Conservation (phyloP, 2,797 vertebrate genomes). For the Eurystomus glaucurus region DNA sequence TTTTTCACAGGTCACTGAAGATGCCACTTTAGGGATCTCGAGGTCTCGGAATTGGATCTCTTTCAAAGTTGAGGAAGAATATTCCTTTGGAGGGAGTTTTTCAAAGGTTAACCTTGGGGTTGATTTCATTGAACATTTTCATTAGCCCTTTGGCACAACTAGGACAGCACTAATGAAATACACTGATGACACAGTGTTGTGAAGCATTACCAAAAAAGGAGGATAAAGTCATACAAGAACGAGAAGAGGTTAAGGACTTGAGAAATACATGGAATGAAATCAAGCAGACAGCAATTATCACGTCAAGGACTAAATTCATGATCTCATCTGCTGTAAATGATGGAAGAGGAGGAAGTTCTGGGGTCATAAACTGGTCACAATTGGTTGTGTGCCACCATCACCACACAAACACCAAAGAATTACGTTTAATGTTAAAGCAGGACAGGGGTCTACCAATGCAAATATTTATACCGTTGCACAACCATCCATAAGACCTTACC, state of each 20-base stretch:
- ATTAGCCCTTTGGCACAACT: neutral
- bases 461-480: neutral
- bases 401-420: neutral
- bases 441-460: neutral
- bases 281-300: neutral
- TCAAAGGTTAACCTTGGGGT: neutral
- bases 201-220: neutral
- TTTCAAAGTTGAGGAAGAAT: neutral
- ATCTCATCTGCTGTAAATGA: neutral
- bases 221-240: neutral
- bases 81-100: neutral
- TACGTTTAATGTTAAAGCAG: neutral
- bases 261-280: neutral
- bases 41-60: neutral
- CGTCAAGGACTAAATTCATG: neutral
- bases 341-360: neutral
- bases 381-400: neutral
- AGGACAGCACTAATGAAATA: neutral
- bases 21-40: neutral
- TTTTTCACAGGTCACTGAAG: neutral
- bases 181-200: neutral
- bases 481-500: neutral
- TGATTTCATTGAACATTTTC: conserved; percentile 34
- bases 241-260: neutral
- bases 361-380: neutral